phyloP scores from a whole-genome alignment of 2,113 vertebrate genomes.

The Nycticryphes semicollaris region DNA sequence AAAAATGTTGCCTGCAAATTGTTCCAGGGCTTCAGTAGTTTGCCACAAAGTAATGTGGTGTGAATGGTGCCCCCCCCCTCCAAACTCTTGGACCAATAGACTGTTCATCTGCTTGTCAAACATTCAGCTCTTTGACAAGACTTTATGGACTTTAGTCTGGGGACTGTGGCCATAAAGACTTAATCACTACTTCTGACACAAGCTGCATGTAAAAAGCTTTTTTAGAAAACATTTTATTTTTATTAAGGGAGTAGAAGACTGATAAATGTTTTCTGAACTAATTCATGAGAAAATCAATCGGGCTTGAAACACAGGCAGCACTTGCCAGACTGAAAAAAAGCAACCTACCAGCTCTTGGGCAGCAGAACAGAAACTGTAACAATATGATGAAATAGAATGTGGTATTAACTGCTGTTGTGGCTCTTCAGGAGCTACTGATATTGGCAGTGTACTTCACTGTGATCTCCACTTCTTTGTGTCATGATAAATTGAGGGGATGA shows the following conservation, averaged over 20 bases:
- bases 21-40: neutral
- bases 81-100: neutral
- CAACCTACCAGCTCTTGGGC: neutral
- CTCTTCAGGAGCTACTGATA: neutral
- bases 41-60: neutral
- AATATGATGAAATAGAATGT: neutral
- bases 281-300: neutral
- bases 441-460: neutral
- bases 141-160: neutral
- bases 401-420: neutral
- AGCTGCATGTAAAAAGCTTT: neutral
- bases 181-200: neutral
- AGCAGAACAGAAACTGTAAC: neutral
- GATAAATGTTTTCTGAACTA: neutral
- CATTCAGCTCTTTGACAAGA: neutral
- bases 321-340: neutral
- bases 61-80: neutral
- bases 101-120: neutral
- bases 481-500: neutral
- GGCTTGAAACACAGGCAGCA: neutral
- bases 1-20: neutral
- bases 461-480: neutral
- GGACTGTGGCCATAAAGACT: neutral
- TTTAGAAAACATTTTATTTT: neutral
- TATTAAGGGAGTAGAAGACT: neutral